phyloP scores from a whole-genome alignment of 2,797 vertebrate genomes.

The Sebastes jordani region DNA sequence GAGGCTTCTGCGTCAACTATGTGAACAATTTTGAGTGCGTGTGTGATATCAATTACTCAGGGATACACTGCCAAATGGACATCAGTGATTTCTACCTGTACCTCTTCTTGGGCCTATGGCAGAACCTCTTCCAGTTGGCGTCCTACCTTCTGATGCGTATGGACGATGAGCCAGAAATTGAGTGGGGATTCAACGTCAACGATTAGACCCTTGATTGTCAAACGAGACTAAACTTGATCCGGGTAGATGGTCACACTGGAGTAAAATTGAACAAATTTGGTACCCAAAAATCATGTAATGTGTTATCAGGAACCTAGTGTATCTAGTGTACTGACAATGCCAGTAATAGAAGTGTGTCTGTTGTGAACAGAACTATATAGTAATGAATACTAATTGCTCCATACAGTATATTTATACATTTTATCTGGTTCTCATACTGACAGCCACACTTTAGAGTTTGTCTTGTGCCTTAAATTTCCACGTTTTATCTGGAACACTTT shows the following conservation, averaged over 20 bases:
- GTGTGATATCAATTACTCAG: conserved; percentile 86
- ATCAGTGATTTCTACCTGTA: conserved; percentile 92
- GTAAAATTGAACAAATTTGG: background rate
- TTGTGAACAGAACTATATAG: conserved; percentile 24
- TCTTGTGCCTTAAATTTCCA: conserved; percentile 62
- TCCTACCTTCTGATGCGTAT: conserved; percentile 90
- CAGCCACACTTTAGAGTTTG: conserved; percentile 22
- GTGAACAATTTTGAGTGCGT: conserved; percentile 87
- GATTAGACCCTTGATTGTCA: conserved; percentile 35
- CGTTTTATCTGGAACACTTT: conserved; percentile 17
- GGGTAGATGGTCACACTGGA: background rate
- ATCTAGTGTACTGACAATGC: background rate
- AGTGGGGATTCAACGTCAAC: conserved; percentile 82
- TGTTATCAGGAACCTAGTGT: background rate
- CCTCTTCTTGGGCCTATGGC: conserved; percentile 90
- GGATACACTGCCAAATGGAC: conserved; percentile 88
- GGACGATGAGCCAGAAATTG: conserved; percentile 90
- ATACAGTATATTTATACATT: background rate
- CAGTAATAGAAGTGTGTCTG: conserved; percentile 25
- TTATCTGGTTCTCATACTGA: conserved; percentile 32
- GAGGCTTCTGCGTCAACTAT: conserved; percentile 89
- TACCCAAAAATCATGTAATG: background rate
- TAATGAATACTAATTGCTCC: conserved; percentile 11
- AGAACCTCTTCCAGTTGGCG: conserved; percentile 93
- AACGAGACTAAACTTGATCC: background rate